Evolutionary conservation across 2,888 invertebrate species (phyloP).

Genomic region (Tipula confusa): DNA sequence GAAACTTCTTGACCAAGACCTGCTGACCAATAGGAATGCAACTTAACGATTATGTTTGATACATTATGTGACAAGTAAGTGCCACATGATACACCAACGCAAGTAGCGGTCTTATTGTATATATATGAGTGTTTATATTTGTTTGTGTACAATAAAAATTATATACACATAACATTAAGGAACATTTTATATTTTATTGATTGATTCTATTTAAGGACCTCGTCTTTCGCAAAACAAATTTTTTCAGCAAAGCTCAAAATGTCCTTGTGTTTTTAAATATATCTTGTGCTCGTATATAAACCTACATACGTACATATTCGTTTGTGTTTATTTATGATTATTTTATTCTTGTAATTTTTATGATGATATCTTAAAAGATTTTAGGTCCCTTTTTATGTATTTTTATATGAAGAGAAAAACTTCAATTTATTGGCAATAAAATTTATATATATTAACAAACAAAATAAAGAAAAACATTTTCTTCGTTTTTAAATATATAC

Average conservation of each 20-base stretch:
- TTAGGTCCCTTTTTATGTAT: conserved; percentile 27
- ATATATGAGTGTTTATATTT: no score
- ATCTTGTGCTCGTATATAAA: background rate
- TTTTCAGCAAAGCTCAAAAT: background rate
- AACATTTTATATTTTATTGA: conserved; percentile 26
- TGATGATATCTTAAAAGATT: conserved; percentile 29
- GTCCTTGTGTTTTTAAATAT: background rate
- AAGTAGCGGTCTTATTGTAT: no score
- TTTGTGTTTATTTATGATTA: background rate
- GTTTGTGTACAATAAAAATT: background rate
- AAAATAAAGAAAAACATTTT: conserved; percentile 20
- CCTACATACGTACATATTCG: background rate
- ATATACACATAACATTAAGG: conserved; percentile 1
- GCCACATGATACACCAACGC: no score
- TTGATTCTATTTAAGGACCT: background rate
- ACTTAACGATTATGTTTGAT: no score
- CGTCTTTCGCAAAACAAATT: background rate
- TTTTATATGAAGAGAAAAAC: background rate
- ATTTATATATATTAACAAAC: background rate
- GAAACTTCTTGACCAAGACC: no score
- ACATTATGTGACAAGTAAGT: no score
- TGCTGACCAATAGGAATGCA: no score
- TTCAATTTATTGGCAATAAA: conserved; percentile 28
- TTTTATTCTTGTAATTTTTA: conserved; percentile 26
- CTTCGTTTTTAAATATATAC: background rate